Conservation (phyloP, 2,888 invertebrate species). For the Mongoloraphidia duomilia region DNA sequence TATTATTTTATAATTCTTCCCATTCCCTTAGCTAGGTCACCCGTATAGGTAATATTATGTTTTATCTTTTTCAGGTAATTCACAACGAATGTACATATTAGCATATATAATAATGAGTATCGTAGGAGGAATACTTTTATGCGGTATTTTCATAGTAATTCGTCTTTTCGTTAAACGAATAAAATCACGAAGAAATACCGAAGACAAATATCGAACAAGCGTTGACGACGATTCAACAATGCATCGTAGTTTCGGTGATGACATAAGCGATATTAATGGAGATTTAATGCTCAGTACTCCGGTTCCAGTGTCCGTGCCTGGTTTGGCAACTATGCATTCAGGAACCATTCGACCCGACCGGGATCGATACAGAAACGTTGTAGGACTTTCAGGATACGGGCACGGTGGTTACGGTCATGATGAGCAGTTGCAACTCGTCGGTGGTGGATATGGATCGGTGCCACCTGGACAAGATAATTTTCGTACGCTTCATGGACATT, state of each 20-base stretch:
- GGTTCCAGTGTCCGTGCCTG: slow-evolving; percentile 43
- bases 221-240: slow-evolving; percentile 60
- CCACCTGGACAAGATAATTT: slow-evolving; percentile 24
- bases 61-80: slow-evolving; percentile 43
- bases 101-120: slow-evolving; percentile 63
- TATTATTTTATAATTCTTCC: slow-evolving; percentile 3
- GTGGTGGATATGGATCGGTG: slow-evolving; percentile 27
- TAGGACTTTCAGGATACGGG: slow-evolving; percentile 35
- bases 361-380: slow-evolving; percentile 36
- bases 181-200: slow-evolving; percentile 40
- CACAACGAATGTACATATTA: slow-evolving; percentile 59
- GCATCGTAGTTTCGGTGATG: slow-evolving; percentile 72
- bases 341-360: slow-evolving; percentile 26
- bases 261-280: slow-evolving; percentile 73
- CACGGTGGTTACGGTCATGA: slow-evolving; percentile 30
- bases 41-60: too few species aligned
- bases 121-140: slow-evolving; percentile 53
- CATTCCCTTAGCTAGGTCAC: background rate
- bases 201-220: slow-evolving; percentile 50
- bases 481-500: slow-evolving; percentile 27
- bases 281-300: slow-evolving; percentile 62
- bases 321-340: slow-evolving; percentile 22
- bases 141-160: slow-evolving; percentile 55
- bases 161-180: slow-evolving; percentile 50
- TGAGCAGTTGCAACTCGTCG: slow-evolving; percentile 27